Percentiles rank a stretch among this genome's conserved stretches.
phyloP scores from a whole-genome alignment of 2,888 invertebrate species.

The Lypha dubia region DNA sequence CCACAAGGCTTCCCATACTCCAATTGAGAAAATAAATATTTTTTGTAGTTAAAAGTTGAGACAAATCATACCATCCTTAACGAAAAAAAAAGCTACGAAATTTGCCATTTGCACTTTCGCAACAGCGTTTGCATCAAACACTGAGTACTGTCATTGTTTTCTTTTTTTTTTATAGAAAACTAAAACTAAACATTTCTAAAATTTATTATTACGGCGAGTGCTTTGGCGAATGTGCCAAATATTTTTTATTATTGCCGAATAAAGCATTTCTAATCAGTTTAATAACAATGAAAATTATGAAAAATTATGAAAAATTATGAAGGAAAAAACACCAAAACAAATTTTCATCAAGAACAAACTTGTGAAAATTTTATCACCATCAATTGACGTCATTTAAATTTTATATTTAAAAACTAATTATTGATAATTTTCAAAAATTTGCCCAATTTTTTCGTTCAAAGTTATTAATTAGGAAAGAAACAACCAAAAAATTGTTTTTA shows the following conservation, averaged over 20 bases:
- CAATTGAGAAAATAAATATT: too few relatives aligned
- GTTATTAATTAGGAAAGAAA: conserved; percentile 39
- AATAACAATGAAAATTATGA: not conserved
- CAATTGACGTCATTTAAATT: conserved; percentile 57
- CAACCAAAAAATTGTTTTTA: conserved; percentile 12
- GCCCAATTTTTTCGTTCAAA: conserved; percentile 21
- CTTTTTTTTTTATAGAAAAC: not conserved
- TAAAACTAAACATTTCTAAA: not conserved
- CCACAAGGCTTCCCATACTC: too few relatives aligned
- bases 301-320: not conserved
- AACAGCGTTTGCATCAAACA: too few relatives aligned
- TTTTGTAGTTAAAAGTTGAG: too few relatives aligned
- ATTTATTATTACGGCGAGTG: not conserved
- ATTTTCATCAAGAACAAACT: conserved; percentile 18
- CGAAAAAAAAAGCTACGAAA: too few relatives aligned
- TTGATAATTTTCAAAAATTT: conserved; percentile 20
- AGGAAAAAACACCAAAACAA: too few relatives aligned
- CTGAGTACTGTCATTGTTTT: too few relatives aligned
- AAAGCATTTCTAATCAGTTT: conserved; percentile 15
- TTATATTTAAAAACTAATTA: conserved; percentile 9
- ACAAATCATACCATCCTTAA: too few relatives aligned
- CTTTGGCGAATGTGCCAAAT: conserved; percentile 2
- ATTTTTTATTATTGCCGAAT: not conserved
- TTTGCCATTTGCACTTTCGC: too few relatives aligned
- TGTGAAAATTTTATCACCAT: conserved; percentile 14